Percentiles rank a stretch among this genome's conserved stretches.
These are phyloP conservation scores for Schizothorax lantsangensis DNA, from an alignment of 2,797 vertebrate species.

Conservation along the genomic window DNA sequence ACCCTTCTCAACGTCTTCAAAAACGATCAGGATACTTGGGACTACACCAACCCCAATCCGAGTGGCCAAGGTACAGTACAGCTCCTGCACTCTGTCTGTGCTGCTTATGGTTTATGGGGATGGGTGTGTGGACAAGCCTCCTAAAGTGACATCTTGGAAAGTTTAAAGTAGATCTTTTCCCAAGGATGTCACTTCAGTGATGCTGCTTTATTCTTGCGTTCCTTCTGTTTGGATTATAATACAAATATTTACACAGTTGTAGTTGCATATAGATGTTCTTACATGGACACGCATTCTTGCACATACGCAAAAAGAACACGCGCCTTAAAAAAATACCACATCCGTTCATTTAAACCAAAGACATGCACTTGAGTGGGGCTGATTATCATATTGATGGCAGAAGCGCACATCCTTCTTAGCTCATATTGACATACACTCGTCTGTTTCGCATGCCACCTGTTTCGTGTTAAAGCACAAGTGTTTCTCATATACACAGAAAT, in stretches of 20 bases:
- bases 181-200: constrained; percentile 29
- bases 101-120: constrained; percentile 29
- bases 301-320: background rate
- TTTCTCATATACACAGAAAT: constrained; percentile 19
- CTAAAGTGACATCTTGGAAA: constrained; percentile 34
- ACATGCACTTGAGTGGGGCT: background rate
- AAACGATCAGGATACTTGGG: constrained; percentile 98
- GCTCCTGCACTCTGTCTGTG: background rate
- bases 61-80: constrained; percentile 89
- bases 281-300: background rate
- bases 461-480: constrained; percentile 37
- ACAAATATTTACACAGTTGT: background rate
- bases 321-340: background rate
- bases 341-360: constrained; percentile 6
- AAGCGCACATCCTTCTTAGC: background rate
- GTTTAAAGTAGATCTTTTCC: constrained; percentile 1
- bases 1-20: constrained; percentile 96
- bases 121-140: constrained; percentile 18
- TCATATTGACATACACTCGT: background rate
- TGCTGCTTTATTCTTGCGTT: constrained; percentile 9
- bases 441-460: constrained; percentile 51
- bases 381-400: background rate
- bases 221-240: constrained; percentile 11
- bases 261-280: background rate
- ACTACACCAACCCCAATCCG: constrained; percentile 94